Base-by-base conservation (phyloP, 2,888 invertebrate genomes). In the Griposia aprilina region DNA sequence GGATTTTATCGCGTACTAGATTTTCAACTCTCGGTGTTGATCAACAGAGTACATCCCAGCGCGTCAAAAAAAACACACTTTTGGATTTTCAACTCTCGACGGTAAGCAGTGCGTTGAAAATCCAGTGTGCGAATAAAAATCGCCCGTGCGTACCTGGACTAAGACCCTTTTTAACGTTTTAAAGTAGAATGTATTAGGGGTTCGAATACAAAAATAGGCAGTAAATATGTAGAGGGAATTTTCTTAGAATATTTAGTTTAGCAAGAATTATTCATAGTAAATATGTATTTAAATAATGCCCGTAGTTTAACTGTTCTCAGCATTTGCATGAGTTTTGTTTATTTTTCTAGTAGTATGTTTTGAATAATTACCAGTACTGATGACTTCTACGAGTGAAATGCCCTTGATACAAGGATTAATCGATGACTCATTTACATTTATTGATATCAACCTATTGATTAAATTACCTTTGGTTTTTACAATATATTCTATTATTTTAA, bases 311-410 rank as follows among this genome's bases (percentile, higher is more conserved):
- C 63, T 36, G 30, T 65, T 74, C 23, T 59, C 23, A 73, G 48
- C 60, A 73, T 23, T 36, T 87, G 88, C 88, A 88, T 87, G 87
- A 72, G 52, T 63, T 78, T 79, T 72, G 13, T 67, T 74, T 55
- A 7, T 70, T 65, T 74, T 75, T 50, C 45, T 50, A 20, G 3
- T 75, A 59, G 45, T 62, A 30, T 67, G n/a, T 71, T 82, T 74
- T 78, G 78, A 82, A 84, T 87, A 83, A 78, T 57, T 73, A 78
- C 81, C 79, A 80, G 83, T 69, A 65, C 45, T 41, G 17, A 15
- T 41, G 36, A 55, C 30, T 52, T 60, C 26, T 45, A 59, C 0
- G 13, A 2, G 1, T 7, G 1, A n/a, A 36, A 57, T 23, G 10
- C 8, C 50, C 6, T 36, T 30, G 13, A n/a, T 45, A 30, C 4